Conservation (phyloP, 1,140 invertebrate genomes). For the Lithobius niger region DNA sequence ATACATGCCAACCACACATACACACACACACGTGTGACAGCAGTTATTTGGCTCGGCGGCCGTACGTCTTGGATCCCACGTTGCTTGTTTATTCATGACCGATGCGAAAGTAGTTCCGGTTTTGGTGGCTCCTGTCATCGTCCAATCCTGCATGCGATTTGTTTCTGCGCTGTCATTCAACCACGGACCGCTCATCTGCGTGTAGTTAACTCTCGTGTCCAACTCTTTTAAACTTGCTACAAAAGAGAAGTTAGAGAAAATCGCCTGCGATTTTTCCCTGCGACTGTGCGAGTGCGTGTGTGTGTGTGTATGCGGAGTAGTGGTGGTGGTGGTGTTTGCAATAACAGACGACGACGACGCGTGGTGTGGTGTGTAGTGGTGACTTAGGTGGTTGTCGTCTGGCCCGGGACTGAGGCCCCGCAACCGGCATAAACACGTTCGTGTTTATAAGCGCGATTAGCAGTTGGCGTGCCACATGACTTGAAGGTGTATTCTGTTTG, state of each 20-base stretch:
- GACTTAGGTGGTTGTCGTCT: not conserved
- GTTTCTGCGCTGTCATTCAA: slow-evolving; percentile 13
- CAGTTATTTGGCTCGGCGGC: no score
- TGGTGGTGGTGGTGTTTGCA: not conserved
- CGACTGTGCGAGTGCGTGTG: no score
- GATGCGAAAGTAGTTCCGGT: slow-evolving; percentile 14
- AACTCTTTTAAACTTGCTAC: no score
- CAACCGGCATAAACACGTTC: slow-evolving; percentile 32
- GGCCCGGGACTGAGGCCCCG: not conserved
- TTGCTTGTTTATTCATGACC: slow-evolving; percentile 13
- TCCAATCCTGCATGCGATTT: slow-evolving; percentile 10
- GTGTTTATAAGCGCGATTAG: slow-evolving; percentile 27
- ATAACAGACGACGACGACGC: not conserved
- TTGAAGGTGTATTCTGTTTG: not conserved
- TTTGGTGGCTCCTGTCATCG: slow-evolving; percentile 13
- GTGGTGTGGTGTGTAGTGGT: not conserved
- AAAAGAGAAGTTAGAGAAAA: no score
- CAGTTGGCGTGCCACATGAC: slow-evolving; percentile 1
- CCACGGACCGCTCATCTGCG: no score
- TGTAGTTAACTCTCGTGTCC: no score
- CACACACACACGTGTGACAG: no score
- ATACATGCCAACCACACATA: no score
- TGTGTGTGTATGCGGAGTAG: not conserved
- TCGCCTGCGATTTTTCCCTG: no score
- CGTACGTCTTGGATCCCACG: no score